These are phyloP conservation scores for Druceiella hillmani DNA, from an alignment of 2,888 invertebrate genomes.

Conservation along the genomic window DNA sequence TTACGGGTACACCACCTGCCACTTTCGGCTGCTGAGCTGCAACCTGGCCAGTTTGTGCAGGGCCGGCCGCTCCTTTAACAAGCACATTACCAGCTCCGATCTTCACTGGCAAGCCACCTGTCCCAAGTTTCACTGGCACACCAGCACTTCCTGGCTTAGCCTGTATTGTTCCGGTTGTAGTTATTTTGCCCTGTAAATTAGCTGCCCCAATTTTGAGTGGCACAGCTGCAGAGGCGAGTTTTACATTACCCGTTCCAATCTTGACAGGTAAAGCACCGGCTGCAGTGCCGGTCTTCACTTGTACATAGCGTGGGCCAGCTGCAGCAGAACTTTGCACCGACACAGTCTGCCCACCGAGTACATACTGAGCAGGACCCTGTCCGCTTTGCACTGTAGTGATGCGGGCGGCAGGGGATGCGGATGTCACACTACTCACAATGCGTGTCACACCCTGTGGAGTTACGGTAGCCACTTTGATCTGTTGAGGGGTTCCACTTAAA, in stretches of 20 bases:
- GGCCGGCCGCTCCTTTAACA: constrained; percentile 42
- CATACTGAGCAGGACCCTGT: constrained; percentile 22
- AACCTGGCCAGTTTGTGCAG: too few relatives aligned
- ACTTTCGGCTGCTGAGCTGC: constrained; percentile 36
- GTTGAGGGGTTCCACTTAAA: constrained; percentile 37
- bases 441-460: constrained; percentile 43
- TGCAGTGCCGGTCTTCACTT: constrained; percentile 36
- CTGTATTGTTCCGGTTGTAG: constrained; percentile 33
- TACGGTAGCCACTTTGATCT: constrained; percentile 42
- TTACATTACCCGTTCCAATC: constrained; percentile 31
- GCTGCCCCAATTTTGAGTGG: constrained; percentile 43
- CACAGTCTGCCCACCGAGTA: constrained; percentile 32
- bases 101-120: constrained; percentile 38
- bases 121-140: constrained; percentile 41
- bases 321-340: constrained; percentile 19
- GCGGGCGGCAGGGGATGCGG: constrained; percentile 35
- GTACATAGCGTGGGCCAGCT: constrained; percentile 17
- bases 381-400: constrained; percentile 40
- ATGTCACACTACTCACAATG: constrained; percentile 38
- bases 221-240: constrained; percentile 27
- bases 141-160: constrained; percentile 34
- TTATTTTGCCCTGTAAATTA: constrained; percentile 39
- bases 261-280: constrained; percentile 41
- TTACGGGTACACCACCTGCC: constrained; percentile 38
- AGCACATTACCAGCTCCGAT: constrained; percentile 45